Conservation (phyloP, 2,113 vertebrate species). For the Lycocorax pyrrhopterus region DNA sequence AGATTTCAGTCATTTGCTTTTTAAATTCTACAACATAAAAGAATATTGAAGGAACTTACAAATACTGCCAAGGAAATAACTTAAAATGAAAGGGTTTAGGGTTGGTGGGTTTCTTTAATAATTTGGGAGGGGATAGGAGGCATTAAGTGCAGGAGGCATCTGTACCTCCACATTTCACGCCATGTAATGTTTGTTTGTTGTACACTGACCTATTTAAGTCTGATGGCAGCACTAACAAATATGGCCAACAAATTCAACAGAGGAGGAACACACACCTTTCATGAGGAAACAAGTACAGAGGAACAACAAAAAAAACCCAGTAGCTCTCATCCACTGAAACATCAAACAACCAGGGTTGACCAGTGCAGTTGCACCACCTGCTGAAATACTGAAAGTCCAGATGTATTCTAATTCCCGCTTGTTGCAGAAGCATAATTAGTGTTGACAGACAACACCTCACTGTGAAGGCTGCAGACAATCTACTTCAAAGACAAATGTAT, state of each 20-base stretch:
- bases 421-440: neutral
- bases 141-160: neutral
- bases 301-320: neutral
- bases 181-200: neutral
- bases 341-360: neutral
- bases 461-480: neutral
- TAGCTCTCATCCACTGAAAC: neutral
- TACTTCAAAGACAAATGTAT: conserved; percentile 12
- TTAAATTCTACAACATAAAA: neutral
- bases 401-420: neutral
- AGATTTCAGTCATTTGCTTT: neutral
- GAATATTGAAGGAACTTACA: neutral
- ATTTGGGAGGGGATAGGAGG: neutral
- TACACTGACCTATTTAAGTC: neutral
- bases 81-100: neutral
- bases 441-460: conserved; percentile 2
- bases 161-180: neutral
- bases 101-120: neutral
- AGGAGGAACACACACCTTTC: neutral
- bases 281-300: neutral
- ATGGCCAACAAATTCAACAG: neutral
- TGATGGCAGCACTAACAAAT: neutral
- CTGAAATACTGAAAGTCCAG: neutral
- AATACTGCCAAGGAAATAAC: neutral
- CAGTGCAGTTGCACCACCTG: neutral